Conservation (phyloP, 2,797 vertebrate genomes). For the Clamator glandarius region DNA sequence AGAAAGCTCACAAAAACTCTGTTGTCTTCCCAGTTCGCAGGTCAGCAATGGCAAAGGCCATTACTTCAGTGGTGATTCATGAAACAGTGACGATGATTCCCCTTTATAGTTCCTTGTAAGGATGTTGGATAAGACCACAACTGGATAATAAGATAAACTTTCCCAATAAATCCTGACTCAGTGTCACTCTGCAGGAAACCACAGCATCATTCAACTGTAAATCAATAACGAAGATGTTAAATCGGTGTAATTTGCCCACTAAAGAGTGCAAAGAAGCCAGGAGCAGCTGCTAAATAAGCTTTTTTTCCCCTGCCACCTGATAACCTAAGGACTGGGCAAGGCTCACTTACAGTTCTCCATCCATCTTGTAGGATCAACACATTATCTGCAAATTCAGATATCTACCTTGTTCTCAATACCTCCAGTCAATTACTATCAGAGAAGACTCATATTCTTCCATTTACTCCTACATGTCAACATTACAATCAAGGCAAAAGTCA, state of each 20-base stretch:
- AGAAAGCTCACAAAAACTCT: background rate
- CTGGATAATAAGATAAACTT: background rate
- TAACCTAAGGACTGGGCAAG: background rate
- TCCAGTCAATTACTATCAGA: slow-evolving; percentile 3
- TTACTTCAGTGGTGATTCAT: background rate
- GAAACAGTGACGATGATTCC: background rate
- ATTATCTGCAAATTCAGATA: background rate
- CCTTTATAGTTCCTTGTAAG: background rate
- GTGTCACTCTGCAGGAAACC: slow-evolving; percentile 3
- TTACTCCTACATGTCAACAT: slow-evolving; percentile 17
- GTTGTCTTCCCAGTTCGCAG: background rate
- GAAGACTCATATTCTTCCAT: slow-evolving; percentile 16
- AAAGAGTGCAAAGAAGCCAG: background rate
- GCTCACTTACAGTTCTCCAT: background rate
- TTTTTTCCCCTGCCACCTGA: background rate
- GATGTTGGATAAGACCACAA: background rate
- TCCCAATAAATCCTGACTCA: slow-evolving; percentile 2
- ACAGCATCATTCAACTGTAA: background rate
- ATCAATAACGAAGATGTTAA: background rate
- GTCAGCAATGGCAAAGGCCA: background rate
- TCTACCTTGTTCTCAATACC: slow-evolving; percentile 12
- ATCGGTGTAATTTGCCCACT: background rate
- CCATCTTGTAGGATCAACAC: background rate
- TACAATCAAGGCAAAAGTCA: slow-evolving; percentile 56
- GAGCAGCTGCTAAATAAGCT: background rate